Evolutionary conservation across 2,113 vertebrate species (phyloP), one percentile per base, ranked within the genome.

Genomic region (Osmerus mordax): DNA sequence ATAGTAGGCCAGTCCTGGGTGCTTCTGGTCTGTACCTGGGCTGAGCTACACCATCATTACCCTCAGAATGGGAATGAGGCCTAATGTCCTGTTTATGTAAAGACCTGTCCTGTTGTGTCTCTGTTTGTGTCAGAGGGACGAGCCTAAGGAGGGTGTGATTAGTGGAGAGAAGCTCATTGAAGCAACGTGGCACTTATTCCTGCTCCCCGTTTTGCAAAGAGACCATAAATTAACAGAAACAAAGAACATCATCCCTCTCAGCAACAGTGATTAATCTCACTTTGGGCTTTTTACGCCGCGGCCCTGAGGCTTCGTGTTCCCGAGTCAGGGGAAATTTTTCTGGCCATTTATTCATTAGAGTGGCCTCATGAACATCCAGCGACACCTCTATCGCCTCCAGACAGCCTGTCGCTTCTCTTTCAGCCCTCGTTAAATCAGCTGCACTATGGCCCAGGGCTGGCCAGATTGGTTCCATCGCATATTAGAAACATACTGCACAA

Each of bases 261-360:
- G 47, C 74, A 74, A 60, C 68, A 11, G 1, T 71, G 81, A 89
- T 92, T 91, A 89, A 82, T 90, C 84, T 90, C 87, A 73, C 83
- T 91, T 91, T 81, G 63, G 68, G 73, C 77, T 69, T 82, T 51
- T 81, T 76, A 74, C 52, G 78, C 60, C 3, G 65, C 69, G 87
- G 80, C 66, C 28, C n/a, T 66, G 69, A 62, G 81, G 81, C 69
- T 78, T 0, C 67, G 82, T 69, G 78, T 83, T 83, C 56, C 0
- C 0, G 65, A 87, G 86, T 91, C 84, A 89, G 76, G 89, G 80
- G 76, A 75, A 88, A 90, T 92, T 88, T 61, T 0, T 76, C 69
- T 60, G 75, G 82, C 79, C 64, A 87, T 89, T 87, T 88, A 84
- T 90, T 88, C 5, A 71, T 82, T 75, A 82, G 67, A 68, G 69